Evolutionary conservation across 2,113 vertebrate species (phyloP), one percentile per base, ranked within the genome.

Genomic region (Paralichthys olivaceus): DNA sequence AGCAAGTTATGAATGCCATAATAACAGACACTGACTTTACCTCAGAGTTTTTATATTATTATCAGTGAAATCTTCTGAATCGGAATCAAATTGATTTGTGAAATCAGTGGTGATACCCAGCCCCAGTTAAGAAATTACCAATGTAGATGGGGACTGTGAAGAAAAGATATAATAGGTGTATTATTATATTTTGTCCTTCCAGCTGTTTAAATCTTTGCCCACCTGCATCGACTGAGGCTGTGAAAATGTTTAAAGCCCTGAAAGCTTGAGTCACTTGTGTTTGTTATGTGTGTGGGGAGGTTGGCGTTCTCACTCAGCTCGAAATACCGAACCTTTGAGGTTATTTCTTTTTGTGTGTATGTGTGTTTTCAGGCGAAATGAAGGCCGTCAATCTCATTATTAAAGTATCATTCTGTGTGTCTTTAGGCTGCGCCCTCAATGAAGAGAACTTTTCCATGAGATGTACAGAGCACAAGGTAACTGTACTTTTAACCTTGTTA

Each of bases 401-500:
- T 1, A 62, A 11, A 23, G 7, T 23, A 3, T 22, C 22, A 1
- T 20, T 26, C 47, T 32, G 3, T 66, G 26, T 79, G n/a, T 70
- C 81, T 71, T 75, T 25, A 95, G 94, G 87, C 22, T 93, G 93
- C 26, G 59, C 82, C 22, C 87, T 95, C 25, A 92, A 90, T 5
- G 93, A 95, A 64, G 93, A 95, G 3, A 95, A 95, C 90, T 94
- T 95, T 81, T 94, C 93, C 0, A 81, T 94, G 68, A 86, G 91
- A 79, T 95, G 94, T 84, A 70, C 90, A 4, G 92, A 91, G 77
- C 94, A 95, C 86, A 94, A 93, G 93, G 94, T 94, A 85, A 82
- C 43, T 0, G 54, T 22, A 63, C 20, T 6, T 37, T 55, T 32
- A 15, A 67, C 29, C n/a, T 20, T 54, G 49, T 4, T 54, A 2